phyloP scores from a whole-genome alignment of 1,140 invertebrate genomes.

The Ceratoteleas bidentatus region DNA sequence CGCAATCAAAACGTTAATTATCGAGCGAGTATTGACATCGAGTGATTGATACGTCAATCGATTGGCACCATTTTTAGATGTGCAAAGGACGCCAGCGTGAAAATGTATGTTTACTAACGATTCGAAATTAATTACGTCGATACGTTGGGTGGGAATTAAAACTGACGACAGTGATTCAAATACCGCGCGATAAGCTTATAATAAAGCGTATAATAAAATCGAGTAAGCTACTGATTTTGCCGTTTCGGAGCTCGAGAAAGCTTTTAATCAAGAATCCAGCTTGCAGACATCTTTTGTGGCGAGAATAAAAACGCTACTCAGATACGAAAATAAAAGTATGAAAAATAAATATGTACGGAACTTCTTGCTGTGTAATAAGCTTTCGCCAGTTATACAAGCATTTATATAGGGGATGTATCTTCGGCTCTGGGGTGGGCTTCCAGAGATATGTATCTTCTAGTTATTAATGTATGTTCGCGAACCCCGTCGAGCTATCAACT shows the following conservation, averaged over 20 bases:
- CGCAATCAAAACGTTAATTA: conserved; percentile 42
- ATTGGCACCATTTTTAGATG: conserved; percentile 42
- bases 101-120: conserved; percentile 26
- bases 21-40: conserved; percentile 44
- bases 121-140: conserved; percentile 42
- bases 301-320: conserved; percentile 37
- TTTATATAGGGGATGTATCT: conserved; percentile 76
- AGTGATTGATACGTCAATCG: conserved; percentile 55
- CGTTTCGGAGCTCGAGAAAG: conserved; percentile 14
- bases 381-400: conserved; percentile 76
- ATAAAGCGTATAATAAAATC: no score
- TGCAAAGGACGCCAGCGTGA: conserved; percentile 33
- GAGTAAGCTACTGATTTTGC: no score
- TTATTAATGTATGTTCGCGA: conserved; percentile 80
- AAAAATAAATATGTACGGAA: conserved; percentile 66
- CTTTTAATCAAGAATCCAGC: conserved; percentile 31
- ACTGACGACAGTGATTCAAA: no score
- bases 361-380: conserved; percentile 76
- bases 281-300: conserved; percentile 25
- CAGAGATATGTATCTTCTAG: conserved; percentile 76
- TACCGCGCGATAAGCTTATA: no score
- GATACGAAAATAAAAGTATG: conserved; percentile 60
- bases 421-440: conserved; percentile 67
- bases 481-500: conserved; percentile 58
- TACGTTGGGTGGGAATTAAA: conserved; percentile 10